These are phyloP conservation scores for Falcaria lacertinaria DNA, from an alignment of 2,888 invertebrate species.

Conservation along the genomic window DNA sequence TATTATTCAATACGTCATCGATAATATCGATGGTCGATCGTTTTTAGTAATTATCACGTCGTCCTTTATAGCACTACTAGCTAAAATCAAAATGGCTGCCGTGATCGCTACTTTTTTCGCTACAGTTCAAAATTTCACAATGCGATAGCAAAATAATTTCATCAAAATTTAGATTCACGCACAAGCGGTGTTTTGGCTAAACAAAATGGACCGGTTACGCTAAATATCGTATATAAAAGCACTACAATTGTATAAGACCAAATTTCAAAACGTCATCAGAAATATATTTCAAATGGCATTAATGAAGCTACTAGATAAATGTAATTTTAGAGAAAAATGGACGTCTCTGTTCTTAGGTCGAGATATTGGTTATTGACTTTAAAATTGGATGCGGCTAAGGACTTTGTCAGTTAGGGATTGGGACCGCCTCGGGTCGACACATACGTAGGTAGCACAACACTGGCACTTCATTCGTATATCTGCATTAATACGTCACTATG, in stretches of 20 bases:
- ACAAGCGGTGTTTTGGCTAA: slow-evolving; percentile 76
- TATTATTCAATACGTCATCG: slow-evolving; percentile 24
- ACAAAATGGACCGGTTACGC: slow-evolving; percentile 77
- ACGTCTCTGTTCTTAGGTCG: slow-evolving; percentile 78
- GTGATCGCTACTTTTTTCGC: slow-evolving; percentile 45
- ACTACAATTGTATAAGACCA: slow-evolving; percentile 76
- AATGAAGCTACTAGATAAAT: slow-evolving; percentile 73
- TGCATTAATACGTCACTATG: slow-evolving; percentile 33
- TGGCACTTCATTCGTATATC: slow-evolving; percentile 32
- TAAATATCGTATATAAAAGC: slow-evolving; percentile 77
- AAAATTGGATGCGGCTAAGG: slow-evolving; percentile 63
- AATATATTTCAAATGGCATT: slow-evolving; percentile 74
- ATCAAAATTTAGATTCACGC: slow-evolving; percentile 57
- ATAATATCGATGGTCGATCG: slow-evolving; percentile 27
- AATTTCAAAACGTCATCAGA: slow-evolving; percentile 71
- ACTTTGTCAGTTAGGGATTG: slow-evolving; percentile 36
- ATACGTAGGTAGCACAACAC: slow-evolving; percentile 21
- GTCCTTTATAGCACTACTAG: slow-evolving; percentile 52
- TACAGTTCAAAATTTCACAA: slow-evolving; percentile 53
- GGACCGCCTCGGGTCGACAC: slow-evolving; percentile 24
- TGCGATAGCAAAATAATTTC: slow-evolving; percentile 72
- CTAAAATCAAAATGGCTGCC: slow-evolving; percentile 46
- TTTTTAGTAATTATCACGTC: slow-evolving; percentile 44
- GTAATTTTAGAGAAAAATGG: slow-evolving; percentile 76
- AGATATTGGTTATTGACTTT: slow-evolving; percentile 67